phyloP scores from a whole-genome alignment of 2,797 vertebrate species.

The Rhinichthys osculus region DNA sequence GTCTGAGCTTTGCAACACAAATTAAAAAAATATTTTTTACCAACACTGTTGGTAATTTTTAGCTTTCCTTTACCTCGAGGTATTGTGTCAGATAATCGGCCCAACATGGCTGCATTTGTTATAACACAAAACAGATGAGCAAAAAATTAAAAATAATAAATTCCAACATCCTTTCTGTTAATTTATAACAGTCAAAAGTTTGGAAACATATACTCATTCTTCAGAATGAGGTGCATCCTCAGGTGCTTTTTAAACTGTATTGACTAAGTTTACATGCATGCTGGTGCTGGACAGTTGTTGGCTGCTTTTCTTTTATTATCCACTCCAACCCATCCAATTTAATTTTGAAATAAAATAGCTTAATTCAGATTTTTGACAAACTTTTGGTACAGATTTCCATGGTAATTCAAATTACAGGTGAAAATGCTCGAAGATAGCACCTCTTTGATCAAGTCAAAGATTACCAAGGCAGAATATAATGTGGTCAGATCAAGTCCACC shows the following conservation, averaged over 20 bases:
- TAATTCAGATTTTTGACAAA: not conserved
- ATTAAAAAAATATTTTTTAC: not conserved
- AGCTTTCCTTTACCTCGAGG: not conserved
- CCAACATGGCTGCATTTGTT: constrained; percentile 18
- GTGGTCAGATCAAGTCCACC: constrained; percentile 18
- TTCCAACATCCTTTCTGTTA: not conserved
- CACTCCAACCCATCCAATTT: not conserved
- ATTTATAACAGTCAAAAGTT: not conserved
- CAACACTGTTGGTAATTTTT: not conserved
- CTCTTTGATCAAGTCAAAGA: constrained; percentile 5
- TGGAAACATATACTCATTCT: not conserved
- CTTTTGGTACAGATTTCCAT: not conserved
- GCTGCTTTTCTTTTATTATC: not conserved
- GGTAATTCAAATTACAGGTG: constrained; percentile 11
- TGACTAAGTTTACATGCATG: not conserved
- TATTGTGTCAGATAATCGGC: not conserved
- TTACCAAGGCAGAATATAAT: constrained; percentile 30
- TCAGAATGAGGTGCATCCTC: not conserved
- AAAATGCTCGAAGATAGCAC: not conserved
- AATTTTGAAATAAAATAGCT: not conserved
- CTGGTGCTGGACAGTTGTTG: not conserved
- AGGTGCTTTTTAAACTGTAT: not conserved
- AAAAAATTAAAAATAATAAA: not conserved
- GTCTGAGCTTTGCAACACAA: not conserved
- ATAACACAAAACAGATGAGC: constrained; percentile 44